A percentile compares a stretch with the other conserved stretches of the same genome.
Evolutionary conservation across 2,797 vertebrate genomes (phyloP).

Genomic region (Fistularia tabacaria): DNA sequence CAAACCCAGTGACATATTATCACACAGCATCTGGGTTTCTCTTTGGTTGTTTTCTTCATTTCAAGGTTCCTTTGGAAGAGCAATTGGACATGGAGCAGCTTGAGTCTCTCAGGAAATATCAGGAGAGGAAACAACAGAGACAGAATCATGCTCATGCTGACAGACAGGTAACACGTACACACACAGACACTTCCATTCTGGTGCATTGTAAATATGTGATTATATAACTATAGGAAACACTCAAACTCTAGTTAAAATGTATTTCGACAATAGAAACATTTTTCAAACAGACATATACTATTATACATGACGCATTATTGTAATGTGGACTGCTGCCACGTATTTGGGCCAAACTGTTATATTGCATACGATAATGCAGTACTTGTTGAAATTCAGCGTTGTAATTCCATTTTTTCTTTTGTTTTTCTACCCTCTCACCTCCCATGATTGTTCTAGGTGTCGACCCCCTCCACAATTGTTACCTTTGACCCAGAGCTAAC

Average conservation of each 20-base stretch:
- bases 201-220: background rate
- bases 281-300: too few relatives aligned
- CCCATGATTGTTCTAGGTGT: constrained; percentile 48
- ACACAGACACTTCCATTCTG: background rate
- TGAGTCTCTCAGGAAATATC: constrained; percentile 90
- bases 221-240: background rate
- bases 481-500: constrained; percentile 63
- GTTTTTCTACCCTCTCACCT: background rate
- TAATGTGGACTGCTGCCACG: too few relatives aligned
- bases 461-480: constrained; percentile 50
- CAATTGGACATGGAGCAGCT: constrained; percentile 89
- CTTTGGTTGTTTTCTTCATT: constrained; percentile 2
- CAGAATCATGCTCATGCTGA: constrained; percentile 40
- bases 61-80: constrained; percentile 79
- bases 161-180: constrained; percentile 50
- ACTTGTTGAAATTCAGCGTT: background rate
- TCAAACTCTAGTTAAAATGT: too few relatives aligned
- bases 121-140: constrained; percentile 86
- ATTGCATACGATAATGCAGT: background rate
- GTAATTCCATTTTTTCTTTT: too few relatives aligned
- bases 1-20: background rate
- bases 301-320: too few relatives aligned
- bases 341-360: background rate
- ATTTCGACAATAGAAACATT: too few relatives aligned
- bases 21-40: background rate